A percentile compares a stretch with the other conserved stretches of the same genome.
Evolutionary conservation across 2,888 invertebrate genomes (phyloP).

Genomic region (Epiblema foenella): DNA sequence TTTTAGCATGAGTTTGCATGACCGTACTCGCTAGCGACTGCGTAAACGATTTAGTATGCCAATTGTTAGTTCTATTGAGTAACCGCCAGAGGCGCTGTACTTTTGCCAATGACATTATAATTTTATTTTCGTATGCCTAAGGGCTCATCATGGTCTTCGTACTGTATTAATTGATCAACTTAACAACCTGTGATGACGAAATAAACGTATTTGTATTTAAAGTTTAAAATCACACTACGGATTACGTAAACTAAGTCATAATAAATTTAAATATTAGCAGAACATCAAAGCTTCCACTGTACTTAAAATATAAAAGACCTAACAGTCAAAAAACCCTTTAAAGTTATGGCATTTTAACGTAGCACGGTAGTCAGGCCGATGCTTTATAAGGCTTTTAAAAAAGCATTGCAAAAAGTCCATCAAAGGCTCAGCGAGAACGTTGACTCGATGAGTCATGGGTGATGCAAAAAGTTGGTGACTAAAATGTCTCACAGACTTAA

Average conservation of each 20-base stretch:
- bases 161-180: too few relatives aligned
- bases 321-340: not conserved
- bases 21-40: too few relatives aligned
- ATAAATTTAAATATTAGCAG: conserved; percentile 35
- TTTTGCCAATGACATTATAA: too few relatives aligned
- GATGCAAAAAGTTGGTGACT: conserved; percentile 60
- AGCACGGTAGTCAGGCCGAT: conserved; percentile 26
- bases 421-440: conserved; percentile 57
- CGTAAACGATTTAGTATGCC: too few relatives aligned
- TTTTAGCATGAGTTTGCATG: too few relatives aligned
- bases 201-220: too few relatives aligned
- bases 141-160: too few relatives aligned
- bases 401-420: conserved; percentile 49
- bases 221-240: too few relatives aligned
- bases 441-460: conserved; percentile 75
- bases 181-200: too few relatives aligned
- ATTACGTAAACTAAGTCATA: conserved; percentile 11
- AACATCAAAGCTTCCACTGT: conserved; percentile 10
- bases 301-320: conserved; percentile 2
- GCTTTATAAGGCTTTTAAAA: conserved; percentile 43
- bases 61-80: too few relatives aligned
- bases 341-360: not conserved
- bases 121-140: too few relatives aligned
- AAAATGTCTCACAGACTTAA: conserved; percentile 27
- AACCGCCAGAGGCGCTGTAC: too few relatives aligned